Conservation (phyloP, 2,888 invertebrate genomes). For the Ophion ventricosus region DNA sequence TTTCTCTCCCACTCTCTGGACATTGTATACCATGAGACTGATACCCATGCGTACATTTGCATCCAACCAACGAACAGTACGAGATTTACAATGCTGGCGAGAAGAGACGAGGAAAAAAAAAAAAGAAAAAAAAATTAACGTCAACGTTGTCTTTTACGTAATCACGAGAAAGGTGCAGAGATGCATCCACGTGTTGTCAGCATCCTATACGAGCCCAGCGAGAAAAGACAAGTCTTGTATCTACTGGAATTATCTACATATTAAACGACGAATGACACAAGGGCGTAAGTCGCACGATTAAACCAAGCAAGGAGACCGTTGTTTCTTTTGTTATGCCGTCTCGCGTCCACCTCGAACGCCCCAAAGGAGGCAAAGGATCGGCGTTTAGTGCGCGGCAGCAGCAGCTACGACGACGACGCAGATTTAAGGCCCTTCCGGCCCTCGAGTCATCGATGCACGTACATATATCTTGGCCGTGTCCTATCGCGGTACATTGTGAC, state of each 20-base stretch:
- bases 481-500: conserved; percentile 8
- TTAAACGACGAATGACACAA: neutral
- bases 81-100: conserved; percentile 32
- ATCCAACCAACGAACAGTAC: conserved; percentile 35
- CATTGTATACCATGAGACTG: conserved; percentile 52
- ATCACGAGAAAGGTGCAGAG: neutral
- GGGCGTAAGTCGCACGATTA: neutral
- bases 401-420: no score
- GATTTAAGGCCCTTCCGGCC: conserved; percentile 21
- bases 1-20: conserved; percentile 27
- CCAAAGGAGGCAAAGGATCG: neutral
- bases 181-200: neutral
- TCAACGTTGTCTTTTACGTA: conserved; percentile 59
- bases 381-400: neutral
- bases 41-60: neutral
- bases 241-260: neutral
- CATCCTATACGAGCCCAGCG: neutral
- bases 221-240: conserved; percentile 5
- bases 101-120: conserved; percentile 14
- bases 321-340: neutral
- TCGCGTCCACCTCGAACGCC: neutral
- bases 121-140: conserved; percentile 21
- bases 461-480: neutral
- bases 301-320: neutral
- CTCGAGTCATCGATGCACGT: conserved; percentile 17